phyloP scores from a whole-genome alignment of 2,888 invertebrate species.

The Cataglyphis altisquamis region DNA sequence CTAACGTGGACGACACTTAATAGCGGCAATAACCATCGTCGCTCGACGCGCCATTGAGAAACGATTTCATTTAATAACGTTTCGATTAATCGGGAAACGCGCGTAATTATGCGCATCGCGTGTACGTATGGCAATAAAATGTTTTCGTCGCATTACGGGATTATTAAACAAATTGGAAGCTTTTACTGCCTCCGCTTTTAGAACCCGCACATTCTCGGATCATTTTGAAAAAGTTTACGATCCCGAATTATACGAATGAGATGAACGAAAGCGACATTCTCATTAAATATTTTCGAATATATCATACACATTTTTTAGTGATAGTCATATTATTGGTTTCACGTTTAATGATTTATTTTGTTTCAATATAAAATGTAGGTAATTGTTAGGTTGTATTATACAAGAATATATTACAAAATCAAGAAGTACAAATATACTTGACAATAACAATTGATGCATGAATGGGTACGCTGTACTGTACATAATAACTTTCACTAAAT shows the following conservation, averaged over 20 bases:
- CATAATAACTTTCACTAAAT: slow-evolving; percentile 43
- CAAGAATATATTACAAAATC: slow-evolving; percentile 6
- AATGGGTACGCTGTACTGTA: not conserved
- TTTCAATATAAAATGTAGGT: not conserved
- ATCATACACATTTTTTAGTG: no score
- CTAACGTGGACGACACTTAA: slow-evolving; percentile 29
- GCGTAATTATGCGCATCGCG: slow-evolving; percentile 21
- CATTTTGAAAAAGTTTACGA: not conserved
- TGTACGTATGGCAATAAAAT: not conserved
- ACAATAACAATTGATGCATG: slow-evolving; percentile 10
- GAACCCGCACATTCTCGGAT: not conserved
- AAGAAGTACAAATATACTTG: not conserved
- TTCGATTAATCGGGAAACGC: slow-evolving; percentile 30
- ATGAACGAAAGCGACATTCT: not conserved
- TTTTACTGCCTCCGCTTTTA: not conserved
- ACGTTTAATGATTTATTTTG: not conserved
- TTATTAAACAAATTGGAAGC: slow-evolving; percentile 30
- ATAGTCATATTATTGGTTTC: not conserved
- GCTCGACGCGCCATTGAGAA: slow-evolving; percentile 16
- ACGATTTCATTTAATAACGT: slow-evolving; percentile 27
- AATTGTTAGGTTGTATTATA: not conserved
- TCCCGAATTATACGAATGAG: not conserved
- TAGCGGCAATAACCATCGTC: slow-evolving; percentile 12
- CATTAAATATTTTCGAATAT: not conserved
- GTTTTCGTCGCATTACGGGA: not conserved